phyloP scores from a whole-genome alignment of 2,797 vertebrate genomes.

The Syngnathus acus region DNA sequence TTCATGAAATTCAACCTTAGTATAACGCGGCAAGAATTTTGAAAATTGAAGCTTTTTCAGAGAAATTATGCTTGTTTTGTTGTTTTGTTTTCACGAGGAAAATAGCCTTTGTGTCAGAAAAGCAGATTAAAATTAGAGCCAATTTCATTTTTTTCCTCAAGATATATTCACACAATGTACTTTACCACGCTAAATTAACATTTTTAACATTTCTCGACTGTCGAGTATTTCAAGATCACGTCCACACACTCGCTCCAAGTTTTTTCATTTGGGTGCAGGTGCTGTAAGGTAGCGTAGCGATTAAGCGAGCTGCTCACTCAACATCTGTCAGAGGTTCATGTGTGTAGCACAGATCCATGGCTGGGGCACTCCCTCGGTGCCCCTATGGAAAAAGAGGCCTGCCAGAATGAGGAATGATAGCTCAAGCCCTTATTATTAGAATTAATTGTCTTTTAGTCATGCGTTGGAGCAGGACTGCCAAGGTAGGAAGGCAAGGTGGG shows the following conservation, averaged over 20 bases:
- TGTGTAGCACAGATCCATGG: slow-evolving; percentile 67
- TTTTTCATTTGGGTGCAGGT: slow-evolving; percentile 44
- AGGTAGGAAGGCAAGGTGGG: slow-evolving; percentile 77
- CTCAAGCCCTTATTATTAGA: slow-evolving; percentile 91
- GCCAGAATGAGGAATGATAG: slow-evolving; percentile 97
- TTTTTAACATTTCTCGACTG: slow-evolving; percentile 2
- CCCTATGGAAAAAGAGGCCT: slow-evolving; percentile 86
- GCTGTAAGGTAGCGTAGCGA: slow-evolving; percentile 57
- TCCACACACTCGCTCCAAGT: slow-evolving; percentile 24
- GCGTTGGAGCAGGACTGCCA: slow-evolving; percentile 84
- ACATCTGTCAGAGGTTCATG: slow-evolving; percentile 74
- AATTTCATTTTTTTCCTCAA: no score
- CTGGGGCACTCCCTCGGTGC: slow-evolving; percentile 80
- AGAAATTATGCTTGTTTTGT: no score
- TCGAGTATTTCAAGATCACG: neutral
- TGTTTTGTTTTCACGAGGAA: no score
- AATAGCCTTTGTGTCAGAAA: no score
- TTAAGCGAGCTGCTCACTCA: slow-evolving; percentile 57
- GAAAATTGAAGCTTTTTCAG: no score
- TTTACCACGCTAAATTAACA: no score
- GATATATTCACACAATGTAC: no score
- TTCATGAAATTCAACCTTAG: no score
- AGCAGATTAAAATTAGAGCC: no score
- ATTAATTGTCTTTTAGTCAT: slow-evolving; percentile 99
- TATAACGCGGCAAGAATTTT: no score